Conservation (phyloP, 1,140 invertebrate species). For the Lamellibrachia luymesi region DNA sequence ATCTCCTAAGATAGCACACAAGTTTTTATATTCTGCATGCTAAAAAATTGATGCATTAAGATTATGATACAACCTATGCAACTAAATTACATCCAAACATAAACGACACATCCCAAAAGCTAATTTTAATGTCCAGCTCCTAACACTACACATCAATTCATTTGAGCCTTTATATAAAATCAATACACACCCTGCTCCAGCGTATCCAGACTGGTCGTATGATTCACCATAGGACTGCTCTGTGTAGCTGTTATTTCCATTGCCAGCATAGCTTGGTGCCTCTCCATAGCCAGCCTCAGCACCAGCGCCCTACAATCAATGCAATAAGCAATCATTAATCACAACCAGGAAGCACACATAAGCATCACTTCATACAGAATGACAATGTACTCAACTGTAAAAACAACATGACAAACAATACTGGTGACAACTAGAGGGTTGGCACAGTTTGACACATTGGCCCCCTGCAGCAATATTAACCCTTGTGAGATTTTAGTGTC, state of each 20-base stretch:
- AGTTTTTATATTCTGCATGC: too few relatives aligned
- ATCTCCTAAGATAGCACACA: too few relatives aligned
- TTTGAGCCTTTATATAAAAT: neutral
- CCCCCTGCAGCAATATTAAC: too few relatives aligned
- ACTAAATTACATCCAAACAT: too few relatives aligned
- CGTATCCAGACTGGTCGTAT: neutral
- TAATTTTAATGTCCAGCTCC: too few relatives aligned
- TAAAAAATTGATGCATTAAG: too few relatives aligned
- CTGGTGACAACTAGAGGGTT: neutral
- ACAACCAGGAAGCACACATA: neutral
- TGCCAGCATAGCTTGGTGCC: neutral
- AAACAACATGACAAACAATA: too few relatives aligned
- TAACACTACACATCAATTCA: neutral
- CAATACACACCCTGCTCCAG: neutral
- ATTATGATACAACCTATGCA: too few relatives aligned
- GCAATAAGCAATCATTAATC: neutral
- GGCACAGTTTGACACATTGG: too few relatives aligned
- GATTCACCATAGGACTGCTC: neutral
- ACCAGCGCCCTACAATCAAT: neutral
- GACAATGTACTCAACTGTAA: too few relatives aligned
- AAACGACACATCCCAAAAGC: too few relatives aligned
- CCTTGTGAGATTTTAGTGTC: too few relatives aligned
- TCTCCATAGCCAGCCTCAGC: neutral
- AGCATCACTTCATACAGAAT: neutral
- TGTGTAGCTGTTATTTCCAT: neutral